Conservation (phyloP, 2,888 invertebrate species). For the Macaria liturata region DNA sequence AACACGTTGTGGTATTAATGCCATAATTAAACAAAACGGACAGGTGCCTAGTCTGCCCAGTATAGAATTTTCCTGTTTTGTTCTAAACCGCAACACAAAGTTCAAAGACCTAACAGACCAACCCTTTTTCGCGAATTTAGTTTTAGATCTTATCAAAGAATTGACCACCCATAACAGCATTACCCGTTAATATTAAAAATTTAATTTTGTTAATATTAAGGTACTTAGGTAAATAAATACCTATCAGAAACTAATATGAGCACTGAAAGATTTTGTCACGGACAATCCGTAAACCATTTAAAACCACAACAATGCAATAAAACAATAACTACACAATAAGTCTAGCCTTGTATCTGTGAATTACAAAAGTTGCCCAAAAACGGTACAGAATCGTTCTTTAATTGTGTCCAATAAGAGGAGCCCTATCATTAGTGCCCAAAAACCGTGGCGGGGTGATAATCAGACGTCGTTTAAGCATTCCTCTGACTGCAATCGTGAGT, state of each 20-base stretch:
- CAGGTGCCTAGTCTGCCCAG: conserved; percentile 1
- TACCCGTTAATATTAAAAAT: too few relatives aligned
- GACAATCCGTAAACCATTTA: too few relatives aligned
- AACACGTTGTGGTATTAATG: too few relatives aligned
- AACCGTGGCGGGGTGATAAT: conserved; percentile 22
- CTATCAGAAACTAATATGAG: too few relatives aligned
- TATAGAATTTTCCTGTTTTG: conserved; percentile 22
- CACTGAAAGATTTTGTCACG: too few relatives aligned
- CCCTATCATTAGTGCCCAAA: conserved; percentile 18
- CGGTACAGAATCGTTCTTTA: conserved; percentile 25
- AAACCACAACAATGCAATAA: conserved; percentile 3
- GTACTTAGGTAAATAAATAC: too few relatives aligned
- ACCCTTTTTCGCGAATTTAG: too few relatives aligned
- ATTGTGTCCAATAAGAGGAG: conserved; percentile 20
- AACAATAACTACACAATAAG: neutral
- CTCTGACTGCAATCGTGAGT: conserved; percentile 11
- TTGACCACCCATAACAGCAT: too few relatives aligned
- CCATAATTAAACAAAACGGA: neutral
- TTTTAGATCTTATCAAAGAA: conserved; percentile 7
- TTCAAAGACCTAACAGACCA: conserved; percentile 18
- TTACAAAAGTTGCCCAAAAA: conserved; percentile 17
- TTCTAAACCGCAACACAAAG: conserved; percentile 10
- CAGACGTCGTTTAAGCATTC: conserved; percentile 20
- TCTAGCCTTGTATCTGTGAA: conserved; percentile 3
- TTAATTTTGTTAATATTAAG: too few relatives aligned